phyloP scores from a whole-genome alignment of 1,140 invertebrate genomes.

The Drosophila funebris region DNA sequence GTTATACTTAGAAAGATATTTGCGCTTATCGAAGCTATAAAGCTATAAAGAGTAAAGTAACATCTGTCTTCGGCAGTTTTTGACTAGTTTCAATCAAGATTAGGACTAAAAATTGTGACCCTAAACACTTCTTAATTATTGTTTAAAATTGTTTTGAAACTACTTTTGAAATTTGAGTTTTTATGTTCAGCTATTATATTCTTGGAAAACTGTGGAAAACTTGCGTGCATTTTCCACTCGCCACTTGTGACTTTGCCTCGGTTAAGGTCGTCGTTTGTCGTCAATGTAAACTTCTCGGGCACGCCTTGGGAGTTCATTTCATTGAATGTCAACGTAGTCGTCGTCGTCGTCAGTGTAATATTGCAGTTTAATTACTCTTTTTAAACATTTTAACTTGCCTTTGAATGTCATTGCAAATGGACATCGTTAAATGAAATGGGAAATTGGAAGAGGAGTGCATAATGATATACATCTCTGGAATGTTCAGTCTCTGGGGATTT shows the following conservation, averaged over 20 bases:
- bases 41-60: neutral
- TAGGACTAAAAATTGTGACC: neutral
- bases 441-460: neutral
- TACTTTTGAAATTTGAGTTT: conserved; percentile 2
- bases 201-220: conserved; percentile 14
- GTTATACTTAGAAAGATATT: too few relatives aligned
- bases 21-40: neutral
- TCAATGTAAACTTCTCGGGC: conserved; percentile 7
- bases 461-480: neutral
- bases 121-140: conserved; percentile 6
- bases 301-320: conserved; percentile 22
- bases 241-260: conserved; percentile 43
- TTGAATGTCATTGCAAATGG: conserved; percentile 45
- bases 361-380: conserved; percentile 60
- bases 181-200: conserved; percentile 4
- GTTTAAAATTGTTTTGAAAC: neutral
- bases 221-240: conserved; percentile 8
- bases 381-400: conserved; percentile 47
- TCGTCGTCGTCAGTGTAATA: conserved; percentile 41
- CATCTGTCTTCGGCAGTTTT: neutral
- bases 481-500: neutral
- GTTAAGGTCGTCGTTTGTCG: conserved; percentile 31
- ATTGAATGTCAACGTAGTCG: conserved; percentile 46
- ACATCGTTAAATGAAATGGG: conserved; percentile 44
- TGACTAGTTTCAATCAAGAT: neutral